These are phyloP conservation scores for Lymantria dispar DNA, from an alignment of 2,888 invertebrate genomes.

Conservation along the genomic window DNA sequence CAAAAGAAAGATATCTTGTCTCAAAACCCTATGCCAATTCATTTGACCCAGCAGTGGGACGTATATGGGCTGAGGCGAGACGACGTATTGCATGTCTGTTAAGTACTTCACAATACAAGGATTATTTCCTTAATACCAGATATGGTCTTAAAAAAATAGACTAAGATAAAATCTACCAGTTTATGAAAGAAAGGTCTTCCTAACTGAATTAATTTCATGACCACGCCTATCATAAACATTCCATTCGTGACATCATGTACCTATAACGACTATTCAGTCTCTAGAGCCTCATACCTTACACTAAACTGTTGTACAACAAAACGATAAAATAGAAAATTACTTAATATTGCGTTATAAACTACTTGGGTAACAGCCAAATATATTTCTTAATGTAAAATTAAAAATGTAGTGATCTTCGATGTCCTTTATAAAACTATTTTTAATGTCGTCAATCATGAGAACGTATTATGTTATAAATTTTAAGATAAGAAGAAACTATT, in stretches of 20 bases:
- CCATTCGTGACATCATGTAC: slow-evolving; percentile 36
- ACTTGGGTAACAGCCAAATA: slow-evolving; percentile 30
- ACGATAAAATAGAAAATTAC: slow-evolving; percentile 19
- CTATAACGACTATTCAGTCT: slow-evolving; percentile 18
- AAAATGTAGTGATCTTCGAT: slow-evolving; percentile 20
- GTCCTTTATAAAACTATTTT: slow-evolving; percentile 9
- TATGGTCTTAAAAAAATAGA: too few species aligned
- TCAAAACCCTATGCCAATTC: too few species aligned
- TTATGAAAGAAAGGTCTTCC: too few species aligned
- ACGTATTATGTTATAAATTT: neutral
- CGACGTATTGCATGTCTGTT: too few species aligned
- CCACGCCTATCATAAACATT: slow-evolving; percentile 21
- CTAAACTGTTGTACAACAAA: neutral
- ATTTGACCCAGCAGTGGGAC: too few species aligned
- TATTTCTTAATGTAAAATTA: slow-evolving; percentile 4
- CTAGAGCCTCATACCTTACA: neutral
- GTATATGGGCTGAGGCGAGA: too few species aligned
- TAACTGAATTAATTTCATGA: slow-evolving; percentile 8
- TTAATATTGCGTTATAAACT: slow-evolving; percentile 11
- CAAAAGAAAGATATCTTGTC: too few species aligned
- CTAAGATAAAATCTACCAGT: too few species aligned
- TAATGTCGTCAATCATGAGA: slow-evolving; percentile 8
- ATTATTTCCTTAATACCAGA: too few species aligned
- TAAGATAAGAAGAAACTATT: neutral
- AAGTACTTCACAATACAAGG: too few species aligned